These are phyloP conservation scores for Oscheius sp. DNA, from an alignment of 2,888 invertebrate genomes.

Conservation along the genomic window DNA sequence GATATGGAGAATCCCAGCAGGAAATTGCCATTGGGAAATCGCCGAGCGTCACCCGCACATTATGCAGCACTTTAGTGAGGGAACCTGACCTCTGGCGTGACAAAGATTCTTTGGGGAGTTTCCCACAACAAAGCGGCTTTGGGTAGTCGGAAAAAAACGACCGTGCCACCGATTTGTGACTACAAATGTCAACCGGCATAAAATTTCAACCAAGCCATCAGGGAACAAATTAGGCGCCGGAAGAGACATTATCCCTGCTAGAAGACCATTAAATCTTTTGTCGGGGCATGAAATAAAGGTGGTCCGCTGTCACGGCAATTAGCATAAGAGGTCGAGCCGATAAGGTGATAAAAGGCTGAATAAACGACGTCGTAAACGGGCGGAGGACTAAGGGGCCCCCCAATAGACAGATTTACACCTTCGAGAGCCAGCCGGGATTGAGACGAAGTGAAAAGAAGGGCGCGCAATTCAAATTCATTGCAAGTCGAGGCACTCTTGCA, in stretches of 20 bases:
- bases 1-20: slow-evolving; percentile 1
- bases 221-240: no score
- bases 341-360: slow-evolving; percentile 35
- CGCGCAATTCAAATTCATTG: slow-evolving; percentile 15
- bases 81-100: not conserved
- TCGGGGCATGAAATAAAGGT: slow-evolving; percentile 21
- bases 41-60: not conserved
- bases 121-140: no score
- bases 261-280: slow-evolving; percentile 7
- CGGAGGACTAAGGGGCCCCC: not conserved
- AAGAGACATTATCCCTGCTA: no score
- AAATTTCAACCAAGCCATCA: no score
- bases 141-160: no score
- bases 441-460: slow-evolving; percentile 6
- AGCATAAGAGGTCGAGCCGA: slow-evolving; percentile 37
- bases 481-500: slow-evolving; percentile 19
- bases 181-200: no score
- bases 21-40: slow-evolving; percentile 27
- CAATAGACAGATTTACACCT: slow-evolving; percentile 23
- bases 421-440: not conserved
- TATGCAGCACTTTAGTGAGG: slow-evolving; percentile 12
- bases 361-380: slow-evolving; percentile 35
- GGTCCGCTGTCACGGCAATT: slow-evolving; percentile 27
- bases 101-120: not conserved
- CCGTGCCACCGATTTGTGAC: no score